Percentiles rank a stretch among this genome's conserved stretches.
These are phyloP conservation scores for Coptodon rendalli DNA, from an alignment of 2,113 vertebrate species.

Conservation along the genomic window DNA sequence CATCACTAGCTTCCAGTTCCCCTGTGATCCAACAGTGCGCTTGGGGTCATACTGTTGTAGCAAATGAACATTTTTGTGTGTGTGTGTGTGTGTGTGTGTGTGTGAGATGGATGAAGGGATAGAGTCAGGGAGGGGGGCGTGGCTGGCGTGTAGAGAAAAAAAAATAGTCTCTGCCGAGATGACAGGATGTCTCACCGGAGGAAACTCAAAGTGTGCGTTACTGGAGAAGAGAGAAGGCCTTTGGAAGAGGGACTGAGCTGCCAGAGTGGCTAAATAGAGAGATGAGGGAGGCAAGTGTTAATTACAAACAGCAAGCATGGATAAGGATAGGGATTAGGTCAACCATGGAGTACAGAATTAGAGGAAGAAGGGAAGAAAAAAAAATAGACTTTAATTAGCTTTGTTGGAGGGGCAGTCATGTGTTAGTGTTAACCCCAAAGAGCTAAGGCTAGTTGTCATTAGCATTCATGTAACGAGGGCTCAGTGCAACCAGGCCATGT, in stretches of 20 bases:
- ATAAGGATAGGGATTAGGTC: slow-evolving; percentile 70
- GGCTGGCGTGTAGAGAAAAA: background rate
- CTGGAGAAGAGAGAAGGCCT: slow-evolving; percentile 7
- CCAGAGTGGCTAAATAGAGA: slow-evolving; percentile 61
- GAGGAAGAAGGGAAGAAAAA: slow-evolving; percentile 16
- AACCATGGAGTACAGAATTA: slow-evolving; percentile 62
- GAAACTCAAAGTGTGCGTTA: slow-evolving; percentile 34
- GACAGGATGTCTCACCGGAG: slow-evolving; percentile 29
- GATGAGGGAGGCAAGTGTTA: slow-evolving; percentile 67
- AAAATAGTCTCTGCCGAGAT: slow-evolving; percentile 32
- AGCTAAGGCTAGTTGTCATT: slow-evolving; percentile 58
- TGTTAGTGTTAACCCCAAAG: slow-evolving; percentile 38
- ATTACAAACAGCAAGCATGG: slow-evolving; percentile 73
- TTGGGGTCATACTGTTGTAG: slow-evolving; percentile 20
- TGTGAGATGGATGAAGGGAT: slow-evolving; percentile 30
- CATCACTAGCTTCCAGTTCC: background rate
- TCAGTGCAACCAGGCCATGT: slow-evolving; percentile 48
- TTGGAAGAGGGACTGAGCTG: slow-evolving; percentile 31
- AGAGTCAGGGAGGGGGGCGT: background rate
- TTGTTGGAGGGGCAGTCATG: slow-evolving; percentile 51
- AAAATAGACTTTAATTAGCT: slow-evolving; percentile 64
- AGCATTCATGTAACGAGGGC: slow-evolving; percentile 49
- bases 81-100: background rate
- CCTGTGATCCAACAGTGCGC: background rate
- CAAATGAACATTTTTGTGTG: background rate